A percentile compares a stretch with the other conserved stretches of the same genome.
Evolutionary conservation across 92 coral and sea anemone genomes (phyloP).

Genomic region (Zoanthus solanderi): DNA sequence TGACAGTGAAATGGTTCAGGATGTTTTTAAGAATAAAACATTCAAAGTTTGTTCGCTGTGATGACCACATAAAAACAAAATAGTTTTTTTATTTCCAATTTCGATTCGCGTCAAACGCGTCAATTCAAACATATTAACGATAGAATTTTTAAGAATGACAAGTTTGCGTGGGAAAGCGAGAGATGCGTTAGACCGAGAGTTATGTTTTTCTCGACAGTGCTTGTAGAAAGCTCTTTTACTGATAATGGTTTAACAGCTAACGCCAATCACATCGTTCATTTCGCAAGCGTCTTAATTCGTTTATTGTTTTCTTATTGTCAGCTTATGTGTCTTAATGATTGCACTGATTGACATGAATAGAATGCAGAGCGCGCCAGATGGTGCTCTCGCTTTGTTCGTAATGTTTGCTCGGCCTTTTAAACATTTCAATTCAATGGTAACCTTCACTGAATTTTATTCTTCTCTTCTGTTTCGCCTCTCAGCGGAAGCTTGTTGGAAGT

Average conservation of each 20-base stretch:
- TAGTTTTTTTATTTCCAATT: constrained; percentile 37
- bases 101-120: constrained; percentile 59
- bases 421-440: constrained; percentile 90
- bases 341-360: constrained; percentile 94
- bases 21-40: constrained; percentile 11
- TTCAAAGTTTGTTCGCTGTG: not conserved
- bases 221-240: constrained; percentile 83
- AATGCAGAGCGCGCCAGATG: constrained; percentile 97
- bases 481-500: constrained; percentile 91
- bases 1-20: constrained; percentile 19
- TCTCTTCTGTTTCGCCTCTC: constrained; percentile 85
- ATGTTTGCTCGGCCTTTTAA: constrained; percentile 92
- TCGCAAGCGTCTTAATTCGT: constrained; percentile 95
- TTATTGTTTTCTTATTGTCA: constrained; percentile 95
- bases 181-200: constrained; percentile 73
- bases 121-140: constrained; percentile 22
- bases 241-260: constrained; percentile 92
- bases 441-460: constrained; percentile 82
- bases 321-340: constrained; percentile 93
- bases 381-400: constrained; percentile 77
- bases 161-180: constrained; percentile 75
- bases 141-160: constrained; percentile 9
- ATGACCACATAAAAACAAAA: constrained; percentile 16
- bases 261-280: constrained; percentile 89
- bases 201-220: constrained; percentile 76